A percentile compares a stretch with the other conserved stretches of the same genome.
phyloP scores from a whole-genome alignment of 2,888 invertebrate genomes.

The Sclerodermus sp. region DNA sequence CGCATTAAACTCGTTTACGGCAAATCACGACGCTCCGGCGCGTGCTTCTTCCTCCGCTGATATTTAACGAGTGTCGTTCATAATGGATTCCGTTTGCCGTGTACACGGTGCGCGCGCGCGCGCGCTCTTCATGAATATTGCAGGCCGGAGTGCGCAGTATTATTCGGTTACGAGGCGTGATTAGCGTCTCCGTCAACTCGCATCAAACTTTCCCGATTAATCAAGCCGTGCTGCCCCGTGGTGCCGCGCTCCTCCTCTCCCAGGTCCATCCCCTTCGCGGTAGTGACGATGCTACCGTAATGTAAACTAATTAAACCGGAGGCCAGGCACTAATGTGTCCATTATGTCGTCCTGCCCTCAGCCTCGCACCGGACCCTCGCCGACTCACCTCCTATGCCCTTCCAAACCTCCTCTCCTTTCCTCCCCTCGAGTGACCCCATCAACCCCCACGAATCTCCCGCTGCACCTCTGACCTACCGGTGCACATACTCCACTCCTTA shows the following conservation, averaged over 20 bases:
- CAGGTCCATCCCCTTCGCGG: constrained; percentile 33
- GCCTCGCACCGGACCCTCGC: constrained; percentile 38
- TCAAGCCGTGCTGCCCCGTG: constrained; percentile 37
- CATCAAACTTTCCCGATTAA: constrained; percentile 57
- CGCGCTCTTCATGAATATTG: constrained; percentile 34
- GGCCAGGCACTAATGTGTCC: constrained; percentile 55
- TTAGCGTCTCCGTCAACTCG: constrained; percentile 53
- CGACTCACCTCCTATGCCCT: constrained; percentile 8
- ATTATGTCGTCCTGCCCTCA: constrained; percentile 48
- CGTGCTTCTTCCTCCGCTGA: constrained; percentile 7
- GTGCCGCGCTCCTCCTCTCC: constrained; percentile 8
- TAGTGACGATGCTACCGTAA: constrained; percentile 52
- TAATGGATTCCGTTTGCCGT: constrained; percentile 35
- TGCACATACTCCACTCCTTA: too few relatives aligned
- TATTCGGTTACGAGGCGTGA: constrained; percentile 53
- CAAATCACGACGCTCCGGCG: background rate
- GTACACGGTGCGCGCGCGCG: constrained; percentile 13
- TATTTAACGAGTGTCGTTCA: constrained; percentile 29
- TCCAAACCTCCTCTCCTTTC: constrained; percentile 13
- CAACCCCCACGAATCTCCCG: too few relatives aligned
- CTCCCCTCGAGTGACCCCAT: too few relatives aligned
- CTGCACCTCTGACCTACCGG: too few relatives aligned
- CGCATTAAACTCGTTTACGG: constrained; percentile 12
- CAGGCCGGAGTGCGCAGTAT: constrained; percentile 34
- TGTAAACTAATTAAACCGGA: constrained; percentile 57